Percentiles rank a stretch among this genome's conserved stretches.
These are phyloP conservation scores for Larimichthys crocea DNA, from an alignment of 2,113 vertebrate species.

Conservation along the genomic window DNA sequence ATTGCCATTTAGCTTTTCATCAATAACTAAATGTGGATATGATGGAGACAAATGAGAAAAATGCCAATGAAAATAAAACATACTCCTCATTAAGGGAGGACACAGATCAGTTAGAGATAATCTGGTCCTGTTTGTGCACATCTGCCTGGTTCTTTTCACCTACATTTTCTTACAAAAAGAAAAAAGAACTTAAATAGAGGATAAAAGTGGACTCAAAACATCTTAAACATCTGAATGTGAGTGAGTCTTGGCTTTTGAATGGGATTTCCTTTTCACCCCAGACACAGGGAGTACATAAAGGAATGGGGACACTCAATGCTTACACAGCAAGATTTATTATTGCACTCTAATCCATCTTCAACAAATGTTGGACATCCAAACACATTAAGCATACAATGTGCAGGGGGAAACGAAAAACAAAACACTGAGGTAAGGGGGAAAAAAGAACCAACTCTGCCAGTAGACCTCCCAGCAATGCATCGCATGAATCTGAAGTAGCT, in stretches of 20 bases:
- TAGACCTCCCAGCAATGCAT: slow-evolving; percentile 16
- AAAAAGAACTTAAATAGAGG: neutral
- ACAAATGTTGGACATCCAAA: slow-evolving; percentile 23
- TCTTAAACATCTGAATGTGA: neutral
- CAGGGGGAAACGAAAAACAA: slow-evolving; percentile 5
- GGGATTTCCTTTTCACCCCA: slow-evolving; percentile 23
- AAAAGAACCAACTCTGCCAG: slow-evolving; percentile 4
- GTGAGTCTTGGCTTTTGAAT: neutral
- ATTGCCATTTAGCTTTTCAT: neutral
- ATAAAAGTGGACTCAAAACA: neutral
- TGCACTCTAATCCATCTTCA: slow-evolving; percentile 9
- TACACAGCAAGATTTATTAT: slow-evolving; percentile 27
- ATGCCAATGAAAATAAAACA: no score
- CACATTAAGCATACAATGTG: slow-evolving; percentile 14
- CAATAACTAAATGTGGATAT: neutral
- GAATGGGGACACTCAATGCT: neutral
- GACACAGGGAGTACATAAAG: neutral
- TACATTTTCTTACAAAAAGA: neutral
- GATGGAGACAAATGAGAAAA: no score
- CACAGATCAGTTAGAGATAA: neutral
- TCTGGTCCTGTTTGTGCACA: neutral
- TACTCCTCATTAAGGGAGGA: no score
- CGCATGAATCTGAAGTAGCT: slow-evolving; percentile 12
- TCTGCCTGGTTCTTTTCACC: neutral
- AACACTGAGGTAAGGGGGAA: neutral